Evolutionary conservation across 1,140 invertebrate genomes (phyloP).

Genomic region (Aplysia californica): DNA sequence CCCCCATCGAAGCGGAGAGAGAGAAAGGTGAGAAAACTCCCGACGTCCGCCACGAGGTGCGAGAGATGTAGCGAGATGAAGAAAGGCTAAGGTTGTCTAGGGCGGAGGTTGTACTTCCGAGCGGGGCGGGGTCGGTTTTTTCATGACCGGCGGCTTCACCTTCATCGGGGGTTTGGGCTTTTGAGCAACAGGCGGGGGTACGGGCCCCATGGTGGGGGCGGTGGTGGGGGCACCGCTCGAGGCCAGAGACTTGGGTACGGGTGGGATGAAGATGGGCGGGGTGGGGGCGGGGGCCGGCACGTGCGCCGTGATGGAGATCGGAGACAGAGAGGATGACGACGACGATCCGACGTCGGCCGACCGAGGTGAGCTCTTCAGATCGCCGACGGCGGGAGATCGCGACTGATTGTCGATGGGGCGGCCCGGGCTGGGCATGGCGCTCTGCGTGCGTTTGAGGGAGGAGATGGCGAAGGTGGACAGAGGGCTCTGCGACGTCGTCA

Average conservation of each 20-base stretch:
- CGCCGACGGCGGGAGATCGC: not conserved
- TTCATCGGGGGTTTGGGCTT: conserved; percentile 79
- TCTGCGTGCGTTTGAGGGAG: not conserved
- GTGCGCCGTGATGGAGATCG: not conserved
- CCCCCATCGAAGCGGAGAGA: not conserved
- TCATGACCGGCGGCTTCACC: conserved; percentile 79
- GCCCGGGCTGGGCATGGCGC: not conserved
- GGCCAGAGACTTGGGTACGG: no score
- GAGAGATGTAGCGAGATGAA: no score
- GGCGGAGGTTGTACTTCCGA: no score
- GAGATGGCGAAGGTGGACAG: not conserved
- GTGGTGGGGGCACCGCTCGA: not conserved
- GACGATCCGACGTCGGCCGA: no score
- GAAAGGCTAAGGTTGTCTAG: no score
- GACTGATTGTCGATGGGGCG: not conserved
- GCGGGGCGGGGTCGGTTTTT: conserved; percentile 71
- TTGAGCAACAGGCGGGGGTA: conserved; percentile 51
- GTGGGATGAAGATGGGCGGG: not conserved
- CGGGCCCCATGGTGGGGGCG: conserved; percentile 1
- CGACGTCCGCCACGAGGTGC: no score
- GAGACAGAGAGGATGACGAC: conserved; percentile 19
- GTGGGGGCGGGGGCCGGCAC: not conserved
- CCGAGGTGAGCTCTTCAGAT: no score
- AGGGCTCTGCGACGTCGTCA: no score
- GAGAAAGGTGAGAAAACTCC: no score